These are phyloP conservation scores for Bambusicola thoracicus DNA, from an alignment of 2,113 vertebrate species.

Conservation along the genomic window DNA sequence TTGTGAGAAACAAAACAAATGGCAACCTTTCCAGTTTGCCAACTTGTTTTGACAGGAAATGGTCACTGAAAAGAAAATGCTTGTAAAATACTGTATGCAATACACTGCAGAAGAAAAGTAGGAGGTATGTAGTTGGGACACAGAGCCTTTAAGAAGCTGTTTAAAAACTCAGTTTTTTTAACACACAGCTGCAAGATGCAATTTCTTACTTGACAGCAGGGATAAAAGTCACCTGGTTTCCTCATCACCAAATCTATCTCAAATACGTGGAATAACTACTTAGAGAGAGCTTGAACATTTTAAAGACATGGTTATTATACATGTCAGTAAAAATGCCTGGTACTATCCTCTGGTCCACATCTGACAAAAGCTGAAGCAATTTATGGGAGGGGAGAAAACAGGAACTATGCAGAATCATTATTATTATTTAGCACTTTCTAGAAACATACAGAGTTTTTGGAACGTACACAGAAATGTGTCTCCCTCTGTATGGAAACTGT, in stretches of 20 bases:
- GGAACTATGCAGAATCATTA: background rate
- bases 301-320: too few species aligned
- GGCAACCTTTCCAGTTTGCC: background rate
- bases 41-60: background rate
- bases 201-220: background rate
- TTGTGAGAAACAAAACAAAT: background rate
- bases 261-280: background rate
- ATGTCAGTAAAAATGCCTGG: background rate
- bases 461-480: background rate
- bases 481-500: too few species aligned
- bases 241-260: too few species aligned
- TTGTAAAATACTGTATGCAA: background rate
- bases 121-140: background rate
- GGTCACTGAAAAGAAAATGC: background rate
- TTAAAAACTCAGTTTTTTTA: background rate
- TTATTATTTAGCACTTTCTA: background rate
- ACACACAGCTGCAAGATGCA: accelerated
- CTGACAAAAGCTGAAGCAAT: background rate
- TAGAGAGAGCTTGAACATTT: background rate
- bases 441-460: background rate
- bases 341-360: too few species aligned
- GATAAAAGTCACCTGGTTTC: background rate
- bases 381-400: background rate
- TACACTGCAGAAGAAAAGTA: background rate
- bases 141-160: accelerated